Conservation (phyloP, 1,140 invertebrate species). For the Drosophila carrolli region DNA sequence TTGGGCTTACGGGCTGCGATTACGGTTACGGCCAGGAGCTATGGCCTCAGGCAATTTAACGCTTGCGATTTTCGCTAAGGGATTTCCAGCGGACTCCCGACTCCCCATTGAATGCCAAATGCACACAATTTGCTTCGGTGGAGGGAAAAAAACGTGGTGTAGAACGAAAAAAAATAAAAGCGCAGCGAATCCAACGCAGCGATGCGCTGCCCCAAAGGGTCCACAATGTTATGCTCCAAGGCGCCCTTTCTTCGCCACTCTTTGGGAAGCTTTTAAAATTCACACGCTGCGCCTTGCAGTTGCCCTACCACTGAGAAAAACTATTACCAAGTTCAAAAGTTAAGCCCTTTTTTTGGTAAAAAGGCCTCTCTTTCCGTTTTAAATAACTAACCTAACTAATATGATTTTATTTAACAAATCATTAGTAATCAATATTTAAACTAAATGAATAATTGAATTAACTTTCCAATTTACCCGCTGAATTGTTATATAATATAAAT, state of each 20-base stretch:
- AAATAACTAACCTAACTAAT: too few relatives aligned
- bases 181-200: slow-evolving; percentile 32
- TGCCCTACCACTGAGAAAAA: slow-evolving; percentile 1
- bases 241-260: slow-evolving; percentile 47
- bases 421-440: not conserved
- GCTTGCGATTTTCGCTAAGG: slow-evolving; percentile 73
- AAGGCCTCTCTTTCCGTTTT: too few relatives aligned
- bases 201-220: slow-evolving; percentile 39
- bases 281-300: slow-evolving; percentile 68
- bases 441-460: too few relatives aligned
- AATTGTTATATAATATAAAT: too few relatives aligned
- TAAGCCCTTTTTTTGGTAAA: too few relatives aligned
- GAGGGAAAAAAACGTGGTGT: slow-evolving; percentile 42
- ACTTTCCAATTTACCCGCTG: too few relatives aligned
- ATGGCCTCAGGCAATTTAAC: slow-evolving; percentile 73
- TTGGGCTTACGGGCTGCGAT: slow-evolving; percentile 10
- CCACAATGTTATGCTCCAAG: slow-evolving; percentile 59
- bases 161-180: slow-evolving; percentile 49
- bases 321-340: too few relatives aligned
- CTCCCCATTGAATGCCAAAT: slow-evolving; percentile 77
- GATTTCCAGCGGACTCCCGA: slow-evolving; percentile 30
- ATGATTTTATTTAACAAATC: not conserved
- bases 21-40: slow-evolving; percentile 42
- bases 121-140: slow-evolving; percentile 70
- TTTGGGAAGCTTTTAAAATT: slow-evolving; percentile 72